Conservation (phyloP, 2,797 vertebrate genomes). For the Neosalanx taihuensis region DNA sequence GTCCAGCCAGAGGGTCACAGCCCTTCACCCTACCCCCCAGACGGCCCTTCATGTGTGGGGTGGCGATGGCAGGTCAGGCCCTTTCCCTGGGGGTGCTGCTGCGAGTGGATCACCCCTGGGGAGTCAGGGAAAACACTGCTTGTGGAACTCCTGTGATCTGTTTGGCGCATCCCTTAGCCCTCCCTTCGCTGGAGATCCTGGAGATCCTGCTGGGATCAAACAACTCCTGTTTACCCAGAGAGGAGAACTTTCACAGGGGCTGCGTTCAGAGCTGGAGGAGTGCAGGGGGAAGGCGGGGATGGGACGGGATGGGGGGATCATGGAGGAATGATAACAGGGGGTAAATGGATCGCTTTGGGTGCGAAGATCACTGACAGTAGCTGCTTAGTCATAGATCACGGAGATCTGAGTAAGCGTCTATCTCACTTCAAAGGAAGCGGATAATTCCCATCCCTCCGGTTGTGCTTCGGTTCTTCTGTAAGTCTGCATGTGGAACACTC, state of each 20-base stretch:
- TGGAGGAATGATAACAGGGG: background rate
- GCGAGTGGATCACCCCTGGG: background rate
- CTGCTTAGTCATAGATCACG: too few species aligned
- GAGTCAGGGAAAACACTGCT: constrained; percentile 26
- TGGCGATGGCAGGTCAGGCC: background rate
- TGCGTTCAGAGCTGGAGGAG: background rate
- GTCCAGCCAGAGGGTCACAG: constrained; percentile 17
- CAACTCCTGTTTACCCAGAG: constrained; percentile 12
- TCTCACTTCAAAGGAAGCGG: too few species aligned
- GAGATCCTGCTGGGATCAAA: constrained; percentile 29
- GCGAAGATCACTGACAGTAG: too few species aligned
- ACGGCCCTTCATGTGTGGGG: constrained; percentile 16
- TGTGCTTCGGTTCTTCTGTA: too few species aligned
- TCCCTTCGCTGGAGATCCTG: constrained; percentile 22
- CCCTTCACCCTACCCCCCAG: constrained; percentile 9
- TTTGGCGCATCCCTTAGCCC: background rate
- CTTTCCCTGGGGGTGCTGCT: constrained; percentile 3
- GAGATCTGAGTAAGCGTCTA: too few species aligned
- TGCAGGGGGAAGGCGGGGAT: background rate
- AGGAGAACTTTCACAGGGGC: background rate
- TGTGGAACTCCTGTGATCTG: constrained; percentile 39
- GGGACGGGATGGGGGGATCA: background rate
- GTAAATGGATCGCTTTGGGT: too few species aligned
- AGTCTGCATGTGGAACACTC: too few species aligned
- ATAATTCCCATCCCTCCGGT: too few species aligned